Base-by-base conservation (phyloP, 2,797 vertebrate genomes). In the Myotis pilosus region DNA sequence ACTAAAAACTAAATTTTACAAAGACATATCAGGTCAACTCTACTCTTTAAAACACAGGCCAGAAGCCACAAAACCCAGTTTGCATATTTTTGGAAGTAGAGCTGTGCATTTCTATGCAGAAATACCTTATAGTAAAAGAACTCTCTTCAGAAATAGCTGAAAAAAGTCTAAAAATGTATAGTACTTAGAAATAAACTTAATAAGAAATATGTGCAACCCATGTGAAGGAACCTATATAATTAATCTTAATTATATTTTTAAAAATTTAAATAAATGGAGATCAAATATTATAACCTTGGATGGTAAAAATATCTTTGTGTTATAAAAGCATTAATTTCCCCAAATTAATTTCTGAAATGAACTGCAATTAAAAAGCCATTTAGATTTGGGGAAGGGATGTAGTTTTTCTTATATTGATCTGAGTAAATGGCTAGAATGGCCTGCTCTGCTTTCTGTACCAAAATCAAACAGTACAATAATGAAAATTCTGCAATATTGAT, bases 321-420 rank as follows among this genome's bases (percentile, higher is more conserved):
- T 89, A 41, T 36, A 78, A 94, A 84, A 91, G 5, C 82, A 95
- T 80, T 87, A 85, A 23, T 92, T 71, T 89, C 10, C 17, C 20
- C 16, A 91, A 47, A 79, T 88, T 84, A 80, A 75, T 89, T 89
- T 80, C 55, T 92, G 53, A 96, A 95, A 87, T 76, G 74, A 97
- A 81, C 16, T 89, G 22, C n/a, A 92, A 72, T 74, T 87, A 84
- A 89, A 96, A 72, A 87, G 28, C 0, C 53, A 78, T 79, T 92
- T 91, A 49, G 4, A 51, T 88, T 92, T 53, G 83, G 20, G 15
- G 60, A 55, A 64, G 19, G 2, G 25, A 5, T 64, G 6, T 6
- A 7, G 28, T 68, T 86, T 94, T 81, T 60, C 87, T 79, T 49
- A 85, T 92, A 90, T 69, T 88, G 72, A 94, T 78, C 57, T 87